These are phyloP conservation scores for Aramus guarauna DNA, from an alignment of 2,113 vertebrate genomes.

Conservation along the genomic window DNA sequence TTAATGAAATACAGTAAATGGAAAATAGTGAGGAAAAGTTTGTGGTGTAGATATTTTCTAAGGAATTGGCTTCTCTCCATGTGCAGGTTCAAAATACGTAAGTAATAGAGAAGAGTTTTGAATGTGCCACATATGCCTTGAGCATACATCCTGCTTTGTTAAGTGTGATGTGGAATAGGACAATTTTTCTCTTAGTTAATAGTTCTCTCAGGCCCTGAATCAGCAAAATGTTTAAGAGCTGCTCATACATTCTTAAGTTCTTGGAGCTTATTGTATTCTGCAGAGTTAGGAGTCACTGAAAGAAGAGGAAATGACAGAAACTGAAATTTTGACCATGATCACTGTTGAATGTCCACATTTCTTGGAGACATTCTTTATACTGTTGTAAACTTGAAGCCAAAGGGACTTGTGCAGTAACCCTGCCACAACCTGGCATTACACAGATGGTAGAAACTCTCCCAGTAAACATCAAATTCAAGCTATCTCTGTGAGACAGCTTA, in stretches of 20 bases:
- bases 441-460: not conserved
- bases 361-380: not conserved
- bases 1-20: not conserved
- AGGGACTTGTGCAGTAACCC: not conserved
- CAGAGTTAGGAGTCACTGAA: not conserved
- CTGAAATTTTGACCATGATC: not conserved
- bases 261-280: not conserved
- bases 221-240: not conserved
- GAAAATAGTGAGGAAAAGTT: not conserved
- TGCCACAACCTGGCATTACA: not conserved
- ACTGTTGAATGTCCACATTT: not conserved
- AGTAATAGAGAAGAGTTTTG: not conserved
- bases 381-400: not conserved
- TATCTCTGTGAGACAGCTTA: not conserved
- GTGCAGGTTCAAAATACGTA: not conserved
- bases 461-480: not conserved
- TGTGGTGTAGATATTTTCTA: not conserved
- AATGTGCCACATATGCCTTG: not conserved
- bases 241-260: not conserved
- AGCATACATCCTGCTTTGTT: not conserved
- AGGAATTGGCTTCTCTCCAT: not conserved
- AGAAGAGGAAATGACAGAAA: not conserved
- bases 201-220: not conserved
- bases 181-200: not conserved
- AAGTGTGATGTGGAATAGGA: not conserved